These are phyloP conservation scores for Saturnia pavonia DNA, from an alignment of 2,888 invertebrate species.

Conservation along the genomic window DNA sequence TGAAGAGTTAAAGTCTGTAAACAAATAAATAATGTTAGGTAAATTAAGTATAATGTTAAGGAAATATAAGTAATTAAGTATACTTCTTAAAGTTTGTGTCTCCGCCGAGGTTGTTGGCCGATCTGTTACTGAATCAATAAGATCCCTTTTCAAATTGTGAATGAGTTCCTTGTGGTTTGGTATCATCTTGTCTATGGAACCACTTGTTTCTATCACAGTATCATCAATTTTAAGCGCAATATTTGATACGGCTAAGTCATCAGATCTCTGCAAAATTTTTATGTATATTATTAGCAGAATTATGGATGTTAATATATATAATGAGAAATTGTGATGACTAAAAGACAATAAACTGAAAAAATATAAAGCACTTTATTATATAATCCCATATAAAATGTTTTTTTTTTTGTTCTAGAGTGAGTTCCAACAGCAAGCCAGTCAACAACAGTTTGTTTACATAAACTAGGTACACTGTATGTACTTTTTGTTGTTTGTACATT, in stretches of 20 bases:
- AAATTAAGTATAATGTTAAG: constrained; percentile 36
- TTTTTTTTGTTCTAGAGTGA: too few relatives aligned
- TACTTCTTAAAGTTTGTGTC: constrained; percentile 70
- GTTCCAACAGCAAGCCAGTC: too few relatives aligned
- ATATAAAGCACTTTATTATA: too few relatives aligned
- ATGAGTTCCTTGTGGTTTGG: constrained; percentile 84
- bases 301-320: too few relatives aligned
- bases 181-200: constrained; percentile 83
- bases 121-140: constrained; percentile 84
- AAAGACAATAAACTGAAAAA: too few relatives aligned
- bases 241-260: constrained; percentile 83
- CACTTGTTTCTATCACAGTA: constrained; percentile 78
- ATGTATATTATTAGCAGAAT: neutral
- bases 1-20: neutral
- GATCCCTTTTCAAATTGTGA: constrained; percentile 83
- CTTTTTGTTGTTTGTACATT: too few relatives aligned
- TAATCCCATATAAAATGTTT: too few relatives aligned
- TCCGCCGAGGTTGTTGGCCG: constrained; percentile 67
- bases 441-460: too few relatives aligned
- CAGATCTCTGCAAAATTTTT: constrained; percentile 67
- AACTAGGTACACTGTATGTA: too few relatives aligned
- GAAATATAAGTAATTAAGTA: too few relatives aligned
- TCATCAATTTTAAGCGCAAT: constrained; percentile 82
- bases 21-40: constrained; percentile 22
- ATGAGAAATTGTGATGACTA: too few relatives aligned